Base-by-base conservation (phyloP, 2,888 invertebrate species). In the Mimas tiliae region DNA sequence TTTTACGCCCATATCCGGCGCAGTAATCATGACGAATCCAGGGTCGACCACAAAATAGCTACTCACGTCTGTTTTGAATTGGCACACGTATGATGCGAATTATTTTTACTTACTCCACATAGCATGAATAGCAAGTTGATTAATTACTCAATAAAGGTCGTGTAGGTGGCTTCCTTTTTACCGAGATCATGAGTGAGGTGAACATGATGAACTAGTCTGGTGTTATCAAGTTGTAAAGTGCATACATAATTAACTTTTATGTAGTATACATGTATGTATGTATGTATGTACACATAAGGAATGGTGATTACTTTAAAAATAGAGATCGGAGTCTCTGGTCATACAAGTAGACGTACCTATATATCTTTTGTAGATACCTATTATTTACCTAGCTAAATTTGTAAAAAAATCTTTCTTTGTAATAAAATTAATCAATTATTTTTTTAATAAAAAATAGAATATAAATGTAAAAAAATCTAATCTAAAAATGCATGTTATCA, bases 1-100 rank as follows among this genome's bases (percentile, higher is more conserved):
- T 70, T 67, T 65, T 65, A 68, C 62, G 65, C 48, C 66, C 58
- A 65, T 70, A 72, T 70, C 70, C 74, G 69, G 65, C 64, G 70
- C 48, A 58, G n/a, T 19, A 52, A 67, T 71, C 67, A 72, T 67
- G 68, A 8, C 21, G 21, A 62, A 62, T 69, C 68, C 74, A 76
- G 68, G 74, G 75, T 69, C 73, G 66, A 72, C 77, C 64, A 68
- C 68, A 45, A 47, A 53, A 51, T 47, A 52, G 4, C 33, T 45
- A 64, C 42, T 42, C n/a, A 58, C 11, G 19, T 38, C 12, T 9
- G 45, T 33, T 9, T 64, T 64, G 27, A 47, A 64, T 33, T 53
- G 47, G 38, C 64, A 58, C 38, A 16, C 42, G 42, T 42, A 50
- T 19, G 19, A 11, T 58, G 19, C 16, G 11, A 58, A 27, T 38